phyloP scores from a whole-genome alignment of 2,113 vertebrate species.

The Myrmecobius fasciatus region DNA sequence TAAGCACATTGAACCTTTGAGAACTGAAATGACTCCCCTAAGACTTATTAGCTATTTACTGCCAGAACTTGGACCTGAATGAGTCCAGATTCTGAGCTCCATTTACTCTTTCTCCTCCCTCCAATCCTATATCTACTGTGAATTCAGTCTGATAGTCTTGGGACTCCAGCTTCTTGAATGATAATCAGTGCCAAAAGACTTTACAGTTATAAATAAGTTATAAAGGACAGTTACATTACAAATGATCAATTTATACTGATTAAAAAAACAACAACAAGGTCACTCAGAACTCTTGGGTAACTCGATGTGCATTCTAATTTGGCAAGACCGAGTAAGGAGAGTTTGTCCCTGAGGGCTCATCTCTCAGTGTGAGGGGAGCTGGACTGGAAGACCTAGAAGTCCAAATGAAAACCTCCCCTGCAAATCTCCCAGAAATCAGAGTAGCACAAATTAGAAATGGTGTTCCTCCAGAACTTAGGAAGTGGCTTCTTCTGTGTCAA shows the following conservation, averaged over 20 bases:
- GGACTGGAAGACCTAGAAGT: background rate
- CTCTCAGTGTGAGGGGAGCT: background rate
- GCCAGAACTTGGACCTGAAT: background rate
- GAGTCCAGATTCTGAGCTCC: background rate
- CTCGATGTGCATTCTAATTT: background rate
- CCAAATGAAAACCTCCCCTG: background rate
- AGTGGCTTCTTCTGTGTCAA: background rate
- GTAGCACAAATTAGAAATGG: background rate
- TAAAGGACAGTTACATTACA: background rate
- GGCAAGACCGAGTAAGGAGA: background rate
- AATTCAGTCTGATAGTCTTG: background rate
- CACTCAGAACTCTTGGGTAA: background rate
- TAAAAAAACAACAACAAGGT: background rate
- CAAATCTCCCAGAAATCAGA: background rate
- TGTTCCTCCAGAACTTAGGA: background rate
- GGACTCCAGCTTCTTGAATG: background rate
- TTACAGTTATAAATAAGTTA: background rate
- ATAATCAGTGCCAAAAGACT: background rate
- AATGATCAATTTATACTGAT: conserved; percentile 2
- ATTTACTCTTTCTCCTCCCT: background rate
- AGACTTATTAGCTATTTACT: background rate
- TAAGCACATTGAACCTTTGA: background rate
- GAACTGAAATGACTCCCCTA: background rate
- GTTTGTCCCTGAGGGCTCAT: background rate
- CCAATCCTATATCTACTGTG: background rate